Conservation (phyloP, 2,888 invertebrate genomes). For the Sisyra nigra region DNA sequence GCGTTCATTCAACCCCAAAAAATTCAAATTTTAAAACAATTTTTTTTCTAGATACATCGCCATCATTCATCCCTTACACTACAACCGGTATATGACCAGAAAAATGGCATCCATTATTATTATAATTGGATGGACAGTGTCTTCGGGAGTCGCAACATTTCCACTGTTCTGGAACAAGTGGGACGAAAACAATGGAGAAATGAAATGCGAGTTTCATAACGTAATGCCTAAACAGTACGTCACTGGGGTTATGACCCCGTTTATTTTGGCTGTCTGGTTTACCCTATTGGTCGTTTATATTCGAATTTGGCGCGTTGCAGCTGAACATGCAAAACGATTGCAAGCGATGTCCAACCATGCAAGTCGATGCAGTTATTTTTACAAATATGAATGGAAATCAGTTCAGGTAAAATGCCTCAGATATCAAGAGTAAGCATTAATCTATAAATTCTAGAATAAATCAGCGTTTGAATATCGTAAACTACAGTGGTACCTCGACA, state of each 20-base stretch:
- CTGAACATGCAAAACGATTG: conserved; percentile 51
- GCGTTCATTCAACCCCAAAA: no score
- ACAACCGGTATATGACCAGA: conserved; percentile 59
- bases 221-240: conserved; percentile 32
- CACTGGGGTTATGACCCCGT: conserved; percentile 42
- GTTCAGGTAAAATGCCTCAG: conserved; percentile 45
- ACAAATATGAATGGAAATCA: conserved; percentile 48
- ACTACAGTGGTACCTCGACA: no score
- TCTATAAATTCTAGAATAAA: no score
- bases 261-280: conserved; percentile 56
- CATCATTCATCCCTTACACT: conserved; percentile 63
- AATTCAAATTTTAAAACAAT: no score
- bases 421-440: neutral
- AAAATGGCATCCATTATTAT: conserved; percentile 44
- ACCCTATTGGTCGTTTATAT: conserved; percentile 60
- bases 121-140: conserved; percentile 47
- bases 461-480: no score
- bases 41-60: conserved; percentile 42
- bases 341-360: conserved; percentile 36
- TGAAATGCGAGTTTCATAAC: conserved; percentile 47
- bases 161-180: conserved; percentile 69
- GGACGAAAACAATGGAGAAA: conserved; percentile 20
- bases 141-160: conserved; percentile 47
- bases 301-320: conserved; percentile 64
- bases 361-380: conserved; percentile 5